phyloP scores from a whole-genome alignment of 2,113 vertebrate genomes.

The Lepus timidus region DNA sequence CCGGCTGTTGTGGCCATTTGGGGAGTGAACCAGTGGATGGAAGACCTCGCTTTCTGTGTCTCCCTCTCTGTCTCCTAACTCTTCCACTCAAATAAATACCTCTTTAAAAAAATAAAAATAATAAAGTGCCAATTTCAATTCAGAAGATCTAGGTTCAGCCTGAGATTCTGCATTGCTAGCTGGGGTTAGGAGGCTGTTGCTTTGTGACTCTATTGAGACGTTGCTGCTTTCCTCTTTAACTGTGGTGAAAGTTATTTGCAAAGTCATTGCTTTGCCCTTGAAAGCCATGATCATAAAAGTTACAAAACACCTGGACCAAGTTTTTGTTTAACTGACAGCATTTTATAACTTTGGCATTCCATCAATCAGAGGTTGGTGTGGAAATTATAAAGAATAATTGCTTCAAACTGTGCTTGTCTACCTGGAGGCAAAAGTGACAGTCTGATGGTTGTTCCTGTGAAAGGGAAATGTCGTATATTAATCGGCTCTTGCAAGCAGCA shows the following conservation, averaged over 20 bases:
- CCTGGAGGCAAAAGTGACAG: slow-evolving; percentile 54
- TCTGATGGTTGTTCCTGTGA: slow-evolving; percentile 13
- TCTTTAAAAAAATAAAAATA: too few relatives aligned
- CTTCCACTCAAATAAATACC: too few relatives aligned
- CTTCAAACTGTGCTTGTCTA: slow-evolving; percentile 31
- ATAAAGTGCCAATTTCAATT: neutral
- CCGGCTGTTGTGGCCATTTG: too few relatives aligned
- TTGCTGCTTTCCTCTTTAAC: neutral
- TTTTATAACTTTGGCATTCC: slow-evolving; percentile 44
- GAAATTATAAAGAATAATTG: slow-evolving; percentile 68
- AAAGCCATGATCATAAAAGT: slow-evolving; percentile 54
- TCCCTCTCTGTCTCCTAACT: too few relatives aligned
- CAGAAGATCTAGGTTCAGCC: neutral
- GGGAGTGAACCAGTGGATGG: too few relatives aligned
- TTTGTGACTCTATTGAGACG: neutral
- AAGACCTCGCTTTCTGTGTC: too few relatives aligned
- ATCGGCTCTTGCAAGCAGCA: neutral
- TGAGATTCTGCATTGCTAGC: neutral
- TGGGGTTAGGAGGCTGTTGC: neutral
- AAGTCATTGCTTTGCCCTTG: slow-evolving; percentile 55
- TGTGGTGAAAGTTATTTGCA: neutral
- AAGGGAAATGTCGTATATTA: slow-evolving; percentile 4
- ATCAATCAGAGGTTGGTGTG: slow-evolving; percentile 58
- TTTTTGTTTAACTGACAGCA: slow-evolving; percentile 61
- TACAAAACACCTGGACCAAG: slow-evolving; percentile 15